These are phyloP conservation scores for Hydractinia symbiolongicarpus DNA, from an alignment of 30 jellyfish, hydroid and myxozoan species.

Conservation along the genomic window DNA sequence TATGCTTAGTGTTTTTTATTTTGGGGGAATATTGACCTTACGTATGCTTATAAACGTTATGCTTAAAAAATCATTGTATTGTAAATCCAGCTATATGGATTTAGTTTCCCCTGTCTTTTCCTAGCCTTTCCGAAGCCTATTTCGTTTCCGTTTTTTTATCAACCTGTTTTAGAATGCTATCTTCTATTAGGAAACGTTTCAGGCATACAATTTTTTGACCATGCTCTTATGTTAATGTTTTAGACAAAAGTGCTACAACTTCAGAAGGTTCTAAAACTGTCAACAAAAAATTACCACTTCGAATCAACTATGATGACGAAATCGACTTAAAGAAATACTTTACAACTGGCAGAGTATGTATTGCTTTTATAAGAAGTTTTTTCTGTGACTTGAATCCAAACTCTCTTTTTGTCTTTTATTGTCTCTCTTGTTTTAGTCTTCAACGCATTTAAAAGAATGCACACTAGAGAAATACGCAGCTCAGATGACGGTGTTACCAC, in stretches of 20 bases:
- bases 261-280: conserved; percentile 9
- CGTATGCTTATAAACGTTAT: no score
- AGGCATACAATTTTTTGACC: no score
- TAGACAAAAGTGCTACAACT: conserved; percentile 13
- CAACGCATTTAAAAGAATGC: conserved; percentile 59
- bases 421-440: conserved; percentile 38
- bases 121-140: no score
- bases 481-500: conserved; percentile 62
- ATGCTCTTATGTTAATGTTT: neutral
- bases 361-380: neutral
- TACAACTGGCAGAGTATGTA: conserved; percentile 25
- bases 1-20: no score
- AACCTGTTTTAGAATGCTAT: no score
- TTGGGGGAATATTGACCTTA: no score
- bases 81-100: no score
- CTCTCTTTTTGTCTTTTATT: neutral
- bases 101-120: no score
- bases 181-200: no score
- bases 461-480: conserved; percentile 62
- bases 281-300: conserved; percentile 1
- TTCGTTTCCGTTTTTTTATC: no score
- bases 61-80: no score
- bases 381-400: neutral
- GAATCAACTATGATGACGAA: conserved; percentile 26
- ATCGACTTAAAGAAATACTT: conserved; percentile 33